These are phyloP conservation scores for Agrochola lychnidis DNA, from an alignment of 2,888 invertebrate species.

Conservation along the genomic window DNA sequence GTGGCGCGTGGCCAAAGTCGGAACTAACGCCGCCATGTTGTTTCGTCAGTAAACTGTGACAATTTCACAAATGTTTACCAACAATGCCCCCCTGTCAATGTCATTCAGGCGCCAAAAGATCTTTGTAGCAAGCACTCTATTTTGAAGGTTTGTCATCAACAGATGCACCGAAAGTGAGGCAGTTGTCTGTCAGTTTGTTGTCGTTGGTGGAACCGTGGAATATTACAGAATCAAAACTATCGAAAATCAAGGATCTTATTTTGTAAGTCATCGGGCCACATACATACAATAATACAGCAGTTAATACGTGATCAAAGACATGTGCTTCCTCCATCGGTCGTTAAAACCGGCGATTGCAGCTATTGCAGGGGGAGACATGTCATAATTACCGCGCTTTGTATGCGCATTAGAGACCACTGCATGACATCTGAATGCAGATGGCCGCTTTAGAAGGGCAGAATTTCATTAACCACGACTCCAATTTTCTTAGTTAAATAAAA, in stretches of 20 bases:
- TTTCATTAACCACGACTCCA: neutral
- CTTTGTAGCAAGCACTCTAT: neutral
- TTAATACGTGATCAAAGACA: constrained; percentile 16
- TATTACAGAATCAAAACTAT: neutral
- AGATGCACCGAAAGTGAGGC: neutral
- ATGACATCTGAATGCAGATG: constrained; percentile 19
- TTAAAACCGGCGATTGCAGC: constrained; percentile 22
- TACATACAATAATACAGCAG: neutral
- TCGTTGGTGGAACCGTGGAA: neutral
- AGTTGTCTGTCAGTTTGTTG: neutral
- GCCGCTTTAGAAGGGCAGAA: neutral
- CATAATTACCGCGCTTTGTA: constrained; percentile 21
- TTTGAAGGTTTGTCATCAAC: neutral
- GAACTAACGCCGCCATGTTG: too few species aligned
- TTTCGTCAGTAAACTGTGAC: neutral
- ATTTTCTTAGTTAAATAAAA: neutral
- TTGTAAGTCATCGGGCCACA: neutral
- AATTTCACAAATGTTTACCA: neutral
- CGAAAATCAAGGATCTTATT: neutral
- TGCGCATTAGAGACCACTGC: constrained; percentile 13
- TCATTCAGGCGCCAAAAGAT: neutral
- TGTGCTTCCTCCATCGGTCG: constrained; percentile 16
- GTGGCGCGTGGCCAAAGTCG: neutral
- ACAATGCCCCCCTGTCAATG: neutral
- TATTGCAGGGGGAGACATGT: constrained; percentile 9